phyloP scores from a whole-genome alignment of 92 coral and sea anemone species.

The Epizoanthus illoricatus region DNA sequence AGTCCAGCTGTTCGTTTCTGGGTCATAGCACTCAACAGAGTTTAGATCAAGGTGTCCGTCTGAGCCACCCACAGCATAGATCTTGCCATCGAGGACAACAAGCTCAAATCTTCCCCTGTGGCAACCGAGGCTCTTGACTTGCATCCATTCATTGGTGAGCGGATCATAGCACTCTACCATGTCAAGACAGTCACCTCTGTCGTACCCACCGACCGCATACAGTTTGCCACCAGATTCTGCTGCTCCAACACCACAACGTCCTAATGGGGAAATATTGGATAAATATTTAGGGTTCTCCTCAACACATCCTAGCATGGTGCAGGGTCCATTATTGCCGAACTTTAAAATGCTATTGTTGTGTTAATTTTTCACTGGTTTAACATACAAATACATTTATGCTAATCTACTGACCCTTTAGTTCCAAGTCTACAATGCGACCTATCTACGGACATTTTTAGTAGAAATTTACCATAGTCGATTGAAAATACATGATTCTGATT shows the following conservation, averaged over 20 bases:
- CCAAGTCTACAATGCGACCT: too few species aligned
- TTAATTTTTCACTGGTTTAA: too few species aligned
- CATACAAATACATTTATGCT: too few species aligned
- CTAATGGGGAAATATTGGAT: constrained; percentile 44
- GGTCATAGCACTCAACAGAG: constrained; percentile 82
- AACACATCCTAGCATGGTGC: too few species aligned
- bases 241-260: constrained; percentile 98
- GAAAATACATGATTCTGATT: too few species aligned
- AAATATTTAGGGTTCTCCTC: neutral
- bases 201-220: constrained; percentile 98
- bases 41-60: constrained; percentile 85
- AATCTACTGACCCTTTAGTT: too few species aligned
- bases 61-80: constrained; percentile 96
- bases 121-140: constrained; percentile 66
- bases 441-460: too few species aligned
- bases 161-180: constrained; percentile 85
- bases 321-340: too few species aligned
- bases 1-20: constrained; percentile 70
- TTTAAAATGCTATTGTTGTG: too few species aligned
- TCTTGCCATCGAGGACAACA: constrained; percentile 64
- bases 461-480: too few species aligned
- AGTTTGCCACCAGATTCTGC: constrained; percentile 79
- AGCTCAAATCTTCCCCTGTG: constrained; percentile 87
- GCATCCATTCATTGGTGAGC: constrained; percentile 86
- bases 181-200: constrained; percentile 90